Evolutionary conservation across 2,888 invertebrate genomes (phyloP).

Genomic region (Ennomos quercinarius): DNA sequence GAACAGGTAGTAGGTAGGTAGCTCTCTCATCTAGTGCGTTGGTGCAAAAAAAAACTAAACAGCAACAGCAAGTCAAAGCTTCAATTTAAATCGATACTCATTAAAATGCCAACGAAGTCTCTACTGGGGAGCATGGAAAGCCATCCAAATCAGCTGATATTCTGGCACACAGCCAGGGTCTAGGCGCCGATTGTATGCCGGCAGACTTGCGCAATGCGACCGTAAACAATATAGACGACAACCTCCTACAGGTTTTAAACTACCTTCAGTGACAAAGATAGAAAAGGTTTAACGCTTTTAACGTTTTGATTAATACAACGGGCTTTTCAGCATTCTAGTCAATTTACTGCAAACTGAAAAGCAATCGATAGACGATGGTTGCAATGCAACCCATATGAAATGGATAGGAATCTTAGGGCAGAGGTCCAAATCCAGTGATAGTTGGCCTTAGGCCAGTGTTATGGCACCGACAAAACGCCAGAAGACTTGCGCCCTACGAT

Average conservation of each 20-base stretch:
- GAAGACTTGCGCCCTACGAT: conserved; percentile 35
- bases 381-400: not conserved
- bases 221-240: conserved; percentile 56
- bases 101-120: conserved; percentile 42
- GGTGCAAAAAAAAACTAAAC: conserved; percentile 19
- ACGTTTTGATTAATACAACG: no score
- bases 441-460: conserved; percentile 9
- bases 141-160: conserved; percentile 59
- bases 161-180: conserved; percentile 59
- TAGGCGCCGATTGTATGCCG: conserved; percentile 32
- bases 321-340: no score
- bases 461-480: conserved; percentile 9
- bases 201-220: conserved; percentile 71
- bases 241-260: conserved; percentile 32
- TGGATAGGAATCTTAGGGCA: not conserved
- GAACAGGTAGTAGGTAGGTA: not conserved
- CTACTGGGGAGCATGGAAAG: conserved; percentile 32
- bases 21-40: not conserved
- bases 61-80: conserved; percentile 15
- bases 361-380: not conserved
- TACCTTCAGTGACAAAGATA: not conserved
- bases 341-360: no score
- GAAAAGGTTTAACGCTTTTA: not conserved
- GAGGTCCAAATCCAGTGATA: conserved; percentile 3
- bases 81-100: conserved; percentile 27